Conservation (phyloP, 2,113 vertebrate genomes). For the Scopus umbretta region DNA sequence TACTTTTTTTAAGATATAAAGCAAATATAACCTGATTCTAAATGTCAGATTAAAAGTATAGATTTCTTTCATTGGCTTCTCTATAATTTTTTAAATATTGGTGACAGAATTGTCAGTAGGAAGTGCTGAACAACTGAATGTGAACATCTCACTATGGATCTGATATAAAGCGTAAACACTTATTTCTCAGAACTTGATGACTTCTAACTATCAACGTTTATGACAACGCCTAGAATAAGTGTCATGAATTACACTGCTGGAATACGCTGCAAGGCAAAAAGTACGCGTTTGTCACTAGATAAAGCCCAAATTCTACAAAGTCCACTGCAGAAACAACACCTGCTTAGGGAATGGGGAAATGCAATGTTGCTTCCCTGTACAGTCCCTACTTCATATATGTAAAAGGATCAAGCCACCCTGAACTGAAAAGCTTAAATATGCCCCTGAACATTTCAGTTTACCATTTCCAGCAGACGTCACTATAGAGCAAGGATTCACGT, state of each 20-base stretch:
- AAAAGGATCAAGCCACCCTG: not conserved
- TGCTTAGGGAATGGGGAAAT: not conserved
- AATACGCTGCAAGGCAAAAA: not conserved
- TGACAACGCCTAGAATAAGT: not conserved
- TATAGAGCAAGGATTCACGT: not conserved
- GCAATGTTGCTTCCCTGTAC: not conserved
- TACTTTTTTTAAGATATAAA: slow-evolving; percentile 12
- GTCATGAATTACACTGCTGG: not conserved
- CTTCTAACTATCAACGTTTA: slow-evolving; percentile 23
- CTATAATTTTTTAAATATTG: slow-evolving; percentile 39
- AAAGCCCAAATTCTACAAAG: not conserved
- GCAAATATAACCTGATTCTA: slow-evolving; percentile 57
- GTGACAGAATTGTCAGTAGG: slow-evolving; percentile 5
- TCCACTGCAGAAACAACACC: not conserved
- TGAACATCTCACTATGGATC: not conserved
- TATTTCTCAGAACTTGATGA: slow-evolving; percentile 3
- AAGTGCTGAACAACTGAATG: slow-evolving; percentile 22
- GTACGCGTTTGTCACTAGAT: not conserved
- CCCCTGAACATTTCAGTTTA: slow-evolving; percentile 6
- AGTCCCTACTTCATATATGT: rapidly evolving
- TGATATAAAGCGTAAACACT: slow-evolving; percentile 16
- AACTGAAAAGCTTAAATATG: not conserved
- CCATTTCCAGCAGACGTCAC: slow-evolving; percentile 35
- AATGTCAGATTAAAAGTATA: slow-evolving; percentile 52
- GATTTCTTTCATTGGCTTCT: slow-evolving; percentile 26